Conservation (phyloP, 2,888 invertebrate genomes). For the Bunonema sp. region DNA sequence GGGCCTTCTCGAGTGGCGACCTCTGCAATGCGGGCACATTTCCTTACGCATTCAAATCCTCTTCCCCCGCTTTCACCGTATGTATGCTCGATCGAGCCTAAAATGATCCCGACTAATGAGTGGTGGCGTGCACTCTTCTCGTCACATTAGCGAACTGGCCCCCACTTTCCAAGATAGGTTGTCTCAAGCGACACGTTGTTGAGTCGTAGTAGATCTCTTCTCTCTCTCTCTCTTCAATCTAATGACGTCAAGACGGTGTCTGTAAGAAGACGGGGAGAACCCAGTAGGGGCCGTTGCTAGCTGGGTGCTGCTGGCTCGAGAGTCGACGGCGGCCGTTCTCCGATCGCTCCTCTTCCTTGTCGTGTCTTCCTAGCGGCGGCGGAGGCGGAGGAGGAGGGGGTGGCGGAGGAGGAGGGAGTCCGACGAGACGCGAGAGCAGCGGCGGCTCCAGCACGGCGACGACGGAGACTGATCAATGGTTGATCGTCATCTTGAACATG, state of each 20-base stretch:
- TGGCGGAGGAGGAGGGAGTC: slow-evolving; percentile 19
- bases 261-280: background rate
- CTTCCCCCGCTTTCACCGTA: no score
- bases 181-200: no score
- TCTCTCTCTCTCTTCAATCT: background rate
- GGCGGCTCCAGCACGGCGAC: slow-evolving; percentile 23
- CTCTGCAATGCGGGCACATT: slow-evolving; percentile 28
- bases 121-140: no score
- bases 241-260: background rate
- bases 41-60: no score
- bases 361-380: slow-evolving; percentile 13
- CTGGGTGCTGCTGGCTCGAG: no score
- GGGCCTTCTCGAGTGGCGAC: slow-evolving; percentile 41
- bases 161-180: no score
- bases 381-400: slow-evolving; percentile 18
- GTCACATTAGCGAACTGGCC: no score
- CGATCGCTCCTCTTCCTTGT: slow-evolving; percentile 4
- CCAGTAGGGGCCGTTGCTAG: no score
- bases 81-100: background rate
- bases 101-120: background rate
- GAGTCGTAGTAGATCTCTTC: no score
- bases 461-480: no score
- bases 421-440: slow-evolving; percentile 22
- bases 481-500: no score
- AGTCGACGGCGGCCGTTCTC: no score